A percentile compares a stretch with the other conserved stretches of the same genome.
phyloP scores from a whole-genome alignment of 1,140 invertebrate species.

The Archivesica marissinica region DNA sequence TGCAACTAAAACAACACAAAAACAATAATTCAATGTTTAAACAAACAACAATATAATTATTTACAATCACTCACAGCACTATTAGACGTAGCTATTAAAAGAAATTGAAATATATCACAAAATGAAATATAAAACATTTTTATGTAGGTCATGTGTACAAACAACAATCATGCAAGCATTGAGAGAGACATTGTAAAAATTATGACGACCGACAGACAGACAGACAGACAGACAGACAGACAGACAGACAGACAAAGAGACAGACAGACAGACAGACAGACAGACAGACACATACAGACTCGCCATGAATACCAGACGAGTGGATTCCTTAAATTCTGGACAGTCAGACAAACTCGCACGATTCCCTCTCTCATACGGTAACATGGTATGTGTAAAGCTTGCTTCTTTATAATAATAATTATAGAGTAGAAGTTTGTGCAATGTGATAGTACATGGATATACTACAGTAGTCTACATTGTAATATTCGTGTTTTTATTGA shows the following conservation, averaged over 20 bases:
- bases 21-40: no score
- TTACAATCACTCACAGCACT: neutral
- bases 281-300: neutral
- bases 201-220: neutral
- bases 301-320: neutral
- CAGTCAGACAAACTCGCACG: neutral
- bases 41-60: neutral
- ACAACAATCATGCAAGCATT: no score
- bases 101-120: neutral
- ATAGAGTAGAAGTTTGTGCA: neutral
- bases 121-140: neutral
- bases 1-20: no score
- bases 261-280: neutral
- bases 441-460: neutral
- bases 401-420: neutral
- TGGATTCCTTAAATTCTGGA: no score
- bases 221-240: neutral
- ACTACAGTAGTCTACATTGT: no score
- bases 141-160: neutral
- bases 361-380: neutral
- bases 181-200: neutral
- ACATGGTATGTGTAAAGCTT: neutral
- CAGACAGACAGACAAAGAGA: neutral
- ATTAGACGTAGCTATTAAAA: neutral
- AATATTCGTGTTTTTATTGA: no score